phyloP scores from a whole-genome alignment of 2,888 invertebrate genomes.

The Drosophila setosimentum region DNA sequence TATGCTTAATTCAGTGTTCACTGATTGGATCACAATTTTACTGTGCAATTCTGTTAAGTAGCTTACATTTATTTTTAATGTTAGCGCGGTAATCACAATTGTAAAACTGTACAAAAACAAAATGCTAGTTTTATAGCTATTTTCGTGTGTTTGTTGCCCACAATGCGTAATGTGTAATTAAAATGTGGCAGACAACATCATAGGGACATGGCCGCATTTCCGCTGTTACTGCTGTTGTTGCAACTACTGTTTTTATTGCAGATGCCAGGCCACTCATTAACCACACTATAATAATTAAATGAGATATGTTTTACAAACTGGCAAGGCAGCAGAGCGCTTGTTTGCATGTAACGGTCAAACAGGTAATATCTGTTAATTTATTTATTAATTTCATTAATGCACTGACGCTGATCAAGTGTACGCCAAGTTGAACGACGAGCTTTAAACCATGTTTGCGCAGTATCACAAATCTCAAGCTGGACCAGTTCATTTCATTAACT shows the following conservation, averaged over 20 bases:
- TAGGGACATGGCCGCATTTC: constrained; percentile 48
- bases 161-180: constrained; percentile 72
- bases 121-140: constrained; percentile 63
- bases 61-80: constrained; percentile 14
- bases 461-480: constrained; percentile 20
- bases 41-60: background rate
- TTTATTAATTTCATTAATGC: constrained; percentile 84
- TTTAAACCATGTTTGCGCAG: constrained; percentile 17
- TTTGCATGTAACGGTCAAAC: constrained; percentile 18
- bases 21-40: background rate
- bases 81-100: constrained; percentile 36
- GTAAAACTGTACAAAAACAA: constrained; percentile 52
- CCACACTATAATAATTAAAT: constrained; percentile 82
- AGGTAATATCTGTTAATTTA: constrained; percentile 74
- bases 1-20: background rate
- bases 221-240: constrained; percentile 17
- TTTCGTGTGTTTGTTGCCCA: constrained; percentile 48
- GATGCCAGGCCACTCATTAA: constrained; percentile 59
- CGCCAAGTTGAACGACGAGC: constrained; percentile 19
- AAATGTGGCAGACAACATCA: constrained; percentile 73
- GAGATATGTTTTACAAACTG: constrained; percentile 72
- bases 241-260: constrained; percentile 30
- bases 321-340: constrained; percentile 20
- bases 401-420: constrained; percentile 62
- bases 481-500: constrained; percentile 53